phyloP scores from a whole-genome alignment of 1,140 invertebrate genomes.

The Tribolium castaneum region DNA sequence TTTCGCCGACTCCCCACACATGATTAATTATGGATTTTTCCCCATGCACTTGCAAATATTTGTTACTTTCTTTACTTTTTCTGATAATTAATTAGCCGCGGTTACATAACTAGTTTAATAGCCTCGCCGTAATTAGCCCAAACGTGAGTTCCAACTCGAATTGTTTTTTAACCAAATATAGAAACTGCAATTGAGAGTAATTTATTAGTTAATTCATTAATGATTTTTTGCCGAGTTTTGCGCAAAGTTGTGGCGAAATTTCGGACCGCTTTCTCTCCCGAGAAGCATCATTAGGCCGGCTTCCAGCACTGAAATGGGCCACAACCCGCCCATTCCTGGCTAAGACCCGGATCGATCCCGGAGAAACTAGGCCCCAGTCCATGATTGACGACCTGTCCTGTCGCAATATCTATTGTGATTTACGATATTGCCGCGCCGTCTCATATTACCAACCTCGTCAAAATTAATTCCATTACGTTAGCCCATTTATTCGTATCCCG shows the following conservation, averaged over 20 bases:
- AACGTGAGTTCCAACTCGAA: conserved; percentile 43
- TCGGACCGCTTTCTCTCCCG: conserved; percentile 20
- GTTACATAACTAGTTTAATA: conserved; percentile 40
- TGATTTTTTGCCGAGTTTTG: conserved; percentile 5
- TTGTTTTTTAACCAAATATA: conserved; percentile 43
- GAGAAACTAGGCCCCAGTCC: not conserved
- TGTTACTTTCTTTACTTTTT: conserved; percentile 41
- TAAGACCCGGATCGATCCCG: not conserved
- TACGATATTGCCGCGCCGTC: conserved; percentile 6
- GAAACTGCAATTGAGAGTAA: conserved; percentile 38
- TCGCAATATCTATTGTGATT: conserved; percentile 27
- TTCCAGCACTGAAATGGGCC: not conserved
- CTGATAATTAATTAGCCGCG: conserved; percentile 40
- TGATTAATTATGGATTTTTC: conserved; percentile 2
- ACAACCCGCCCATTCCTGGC: not conserved
- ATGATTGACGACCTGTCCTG: conserved; percentile 19
- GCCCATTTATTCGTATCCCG: not conserved
- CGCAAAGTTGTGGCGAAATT: conserved; percentile 24
- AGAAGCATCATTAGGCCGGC: not conserved
- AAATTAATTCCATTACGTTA: conserved; percentile 10
- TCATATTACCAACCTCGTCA: conserved; percentile 13
- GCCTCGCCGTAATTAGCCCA: conserved; percentile 33
- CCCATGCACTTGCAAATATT: not conserved
- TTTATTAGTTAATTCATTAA: conserved; percentile 44
- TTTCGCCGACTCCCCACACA: not conserved